A percentile compares a stretch with the other conserved stretches of the same genome.
Conservation (phyloP, 2,888 invertebrate genomes). For the Drosophila multiciliata region DNA sequence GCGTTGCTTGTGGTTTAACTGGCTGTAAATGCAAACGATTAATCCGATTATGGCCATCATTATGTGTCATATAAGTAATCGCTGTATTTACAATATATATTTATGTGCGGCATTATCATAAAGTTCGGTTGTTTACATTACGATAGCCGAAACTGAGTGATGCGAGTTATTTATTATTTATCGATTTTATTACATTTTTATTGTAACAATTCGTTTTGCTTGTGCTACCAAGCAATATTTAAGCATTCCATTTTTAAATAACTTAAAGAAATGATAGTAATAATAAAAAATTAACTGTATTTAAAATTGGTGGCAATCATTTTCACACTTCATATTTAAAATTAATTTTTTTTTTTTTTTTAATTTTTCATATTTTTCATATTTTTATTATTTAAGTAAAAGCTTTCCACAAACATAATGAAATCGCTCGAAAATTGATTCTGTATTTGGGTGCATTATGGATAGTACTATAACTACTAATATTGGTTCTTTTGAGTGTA, state of each 20-base stretch:
- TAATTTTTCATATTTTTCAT: too few relatives aligned
- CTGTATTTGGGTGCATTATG: too few relatives aligned
- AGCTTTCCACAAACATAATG: too few relatives aligned
- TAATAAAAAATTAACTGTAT: too few relatives aligned
- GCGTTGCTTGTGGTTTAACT: constrained; percentile 41
- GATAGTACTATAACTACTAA: too few relatives aligned
- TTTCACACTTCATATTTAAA: too few relatives aligned
- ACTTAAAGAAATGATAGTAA: neutral
- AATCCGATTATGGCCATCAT: constrained; percentile 40
- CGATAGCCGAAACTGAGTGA: neutral
- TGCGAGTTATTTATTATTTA: neutral
- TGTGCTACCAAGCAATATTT: neutral
- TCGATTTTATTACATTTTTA: neutral
- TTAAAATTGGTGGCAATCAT: too few relatives aligned
- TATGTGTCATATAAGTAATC: constrained; percentile 26
- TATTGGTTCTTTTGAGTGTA: neutral
- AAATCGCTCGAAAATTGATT: too few relatives aligned
- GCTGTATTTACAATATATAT: constrained; percentile 9
- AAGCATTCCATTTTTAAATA: neutral
- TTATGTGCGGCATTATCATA: neutral
- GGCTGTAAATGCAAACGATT: constrained; percentile 43
- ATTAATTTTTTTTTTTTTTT: too few relatives aligned
- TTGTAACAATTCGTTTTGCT: neutral
- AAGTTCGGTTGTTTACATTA: neutral
- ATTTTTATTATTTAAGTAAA: too few relatives aligned